Evolutionary conservation across 2,113 vertebrate species (phyloP).

Genomic region (Muntiacus muntjak): DNA sequence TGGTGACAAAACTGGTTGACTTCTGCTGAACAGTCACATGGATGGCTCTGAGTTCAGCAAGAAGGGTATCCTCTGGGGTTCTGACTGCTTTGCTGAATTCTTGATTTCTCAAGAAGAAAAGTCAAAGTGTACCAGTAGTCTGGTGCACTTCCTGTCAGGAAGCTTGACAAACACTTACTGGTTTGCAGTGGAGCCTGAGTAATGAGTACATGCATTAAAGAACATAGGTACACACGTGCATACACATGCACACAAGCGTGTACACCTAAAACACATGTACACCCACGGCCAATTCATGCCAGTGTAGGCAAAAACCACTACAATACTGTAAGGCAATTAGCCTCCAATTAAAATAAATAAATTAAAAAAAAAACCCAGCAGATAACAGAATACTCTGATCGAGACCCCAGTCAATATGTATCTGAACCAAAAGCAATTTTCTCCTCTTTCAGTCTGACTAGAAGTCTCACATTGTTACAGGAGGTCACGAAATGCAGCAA

Average conservation of each 20-base stretch:
- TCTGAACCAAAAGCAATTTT: background rate
- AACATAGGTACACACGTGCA: background rate
- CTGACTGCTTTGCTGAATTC: background rate
- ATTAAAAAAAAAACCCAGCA: background rate
- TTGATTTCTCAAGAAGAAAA: slow-evolving; percentile 5
- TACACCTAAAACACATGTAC: background rate
- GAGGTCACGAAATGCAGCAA: background rate
- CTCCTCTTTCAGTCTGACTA: background rate
- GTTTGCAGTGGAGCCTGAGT: background rate
- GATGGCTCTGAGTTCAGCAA: background rate
- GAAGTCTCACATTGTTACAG: background rate
- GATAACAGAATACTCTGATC: background rate
- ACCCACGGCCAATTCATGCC: background rate
- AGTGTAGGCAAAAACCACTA: background rate
- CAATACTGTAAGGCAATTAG: background rate
- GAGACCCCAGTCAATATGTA: background rate
- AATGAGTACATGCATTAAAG: background rate
- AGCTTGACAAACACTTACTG: background rate
- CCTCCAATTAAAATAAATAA: background rate
- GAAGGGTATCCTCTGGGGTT: background rate
- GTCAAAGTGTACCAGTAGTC: background rate
- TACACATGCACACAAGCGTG: background rate
- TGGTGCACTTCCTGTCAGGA: background rate
- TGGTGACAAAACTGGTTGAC: background rate
- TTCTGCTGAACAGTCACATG: background rate